Evolutionary conservation across 1,140 invertebrate species (phyloP), one percentile per base, ranked within the genome.

Genomic region (Euwallacea fornicatus): DNA sequence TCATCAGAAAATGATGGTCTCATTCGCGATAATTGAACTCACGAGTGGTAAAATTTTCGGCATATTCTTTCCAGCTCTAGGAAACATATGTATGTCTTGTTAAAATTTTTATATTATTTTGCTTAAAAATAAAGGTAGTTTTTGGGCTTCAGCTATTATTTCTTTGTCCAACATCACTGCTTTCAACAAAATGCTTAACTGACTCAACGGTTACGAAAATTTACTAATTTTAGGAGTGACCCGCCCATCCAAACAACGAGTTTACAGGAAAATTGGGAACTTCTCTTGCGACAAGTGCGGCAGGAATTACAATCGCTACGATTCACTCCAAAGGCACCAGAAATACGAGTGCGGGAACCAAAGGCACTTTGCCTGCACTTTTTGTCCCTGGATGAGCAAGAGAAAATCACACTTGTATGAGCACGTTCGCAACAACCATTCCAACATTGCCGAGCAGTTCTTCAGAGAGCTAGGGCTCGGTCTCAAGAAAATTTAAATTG

Each of bases 291-390:
- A 10, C 2, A 15, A 42, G 16, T 65, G 63, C 41, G 63, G 44
- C 47, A 15, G 50, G 42, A 65, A 9, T 2, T 65, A 65, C 42
- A 65, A 65, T 11, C 8, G 16, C n/a, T 54, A 65, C 7, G 33
- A 53, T 42, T 42, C 46, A 15, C 47, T 65, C 0, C 16, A 65
- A 21, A 65, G 63, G 1, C 63, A 65, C 16, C 47, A 54, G 42
- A 10, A 55, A 8, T 65, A 65, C 13, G 63, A 53, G 7, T 65
- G 63, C 41, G 63, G 63, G 3, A 13, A 7, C 7, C 15, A 65
- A 46, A 16, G 47, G n/a, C 21, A 65, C 7, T 65, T 65, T 13
- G 7, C 33, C 9, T 65, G 63, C 21, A 3, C 2, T n/a, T 53
- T 65, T 53, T 65, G 63, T 33, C 8, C 2, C 10, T 41, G 10